These are phyloP conservation scores for Hydrophis major DNA, from an alignment of 2,797 vertebrate species.

Conservation along the genomic window DNA sequence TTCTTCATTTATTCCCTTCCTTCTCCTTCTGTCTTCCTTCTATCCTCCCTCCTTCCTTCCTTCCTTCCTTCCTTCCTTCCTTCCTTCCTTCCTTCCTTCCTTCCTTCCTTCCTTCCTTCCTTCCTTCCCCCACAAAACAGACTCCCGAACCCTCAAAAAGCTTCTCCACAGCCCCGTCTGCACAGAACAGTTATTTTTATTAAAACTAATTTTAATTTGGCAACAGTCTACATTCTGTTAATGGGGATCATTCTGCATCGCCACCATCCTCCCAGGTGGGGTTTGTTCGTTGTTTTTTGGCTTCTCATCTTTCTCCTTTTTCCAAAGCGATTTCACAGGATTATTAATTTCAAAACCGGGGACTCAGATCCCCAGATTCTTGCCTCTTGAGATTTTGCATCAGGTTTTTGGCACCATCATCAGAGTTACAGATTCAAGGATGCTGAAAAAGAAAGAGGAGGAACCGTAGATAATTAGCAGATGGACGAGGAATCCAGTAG, in stretches of 20 bases:
- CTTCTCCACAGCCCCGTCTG: constrained; percentile 3
- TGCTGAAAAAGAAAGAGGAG: not conserved
- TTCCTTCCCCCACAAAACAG: not conserved
- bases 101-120: not conserved
- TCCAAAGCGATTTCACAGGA: not conserved
- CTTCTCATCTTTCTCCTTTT: not conserved
- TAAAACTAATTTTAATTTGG: constrained; percentile 17
- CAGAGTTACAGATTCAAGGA: not conserved
- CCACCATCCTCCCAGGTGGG: not conserved
- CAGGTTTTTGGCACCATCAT: fast-evolving
- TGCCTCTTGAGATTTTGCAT: not conserved
- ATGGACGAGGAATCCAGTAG: not conserved
- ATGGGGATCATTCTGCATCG: not conserved
- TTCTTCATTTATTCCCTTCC: not conserved
- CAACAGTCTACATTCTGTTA: not conserved
- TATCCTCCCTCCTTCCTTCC: not conserved
- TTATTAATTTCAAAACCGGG: not conserved
- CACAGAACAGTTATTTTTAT: not conserved
- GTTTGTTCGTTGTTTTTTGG: too few relatives aligned
- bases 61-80: not conserved
- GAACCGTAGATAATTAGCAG: not conserved
- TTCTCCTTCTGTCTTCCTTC: not conserved
- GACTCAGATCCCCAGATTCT: not conserved
- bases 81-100: not conserved
- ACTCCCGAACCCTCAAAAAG: not conserved